phyloP scores from a whole-genome alignment of 2,113 vertebrate species.

The rat (Rattus norvegicus) region GRCr8 NC_086036.1:8614001-8614500 shows the following conservation, averaged over 20 bases:
- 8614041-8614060: not conserved
- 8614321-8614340: not conserved
- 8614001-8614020: not conserved
- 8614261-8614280: not conserved
- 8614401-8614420: not conserved
- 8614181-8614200: not conserved
- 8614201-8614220: not conserved
- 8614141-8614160: not conserved
- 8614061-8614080: not conserved
- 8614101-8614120: not conserved
- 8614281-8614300: not conserved
- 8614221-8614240: not conserved
- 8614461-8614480: not conserved
- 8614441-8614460: not conserved
- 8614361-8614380: not conserved
- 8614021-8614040: not conserved
- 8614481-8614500: not conserved
- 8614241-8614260: not conserved
- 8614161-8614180: not conserved
- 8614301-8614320: not conserved
- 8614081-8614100: not conserved
- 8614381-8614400: not conserved
- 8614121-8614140: not conserved
- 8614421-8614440: not conserved
- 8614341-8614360: no score